phyloP scores from a whole-genome alignment of 1,140 invertebrate genomes.

The Plectrocnemia conspersa region DNA sequence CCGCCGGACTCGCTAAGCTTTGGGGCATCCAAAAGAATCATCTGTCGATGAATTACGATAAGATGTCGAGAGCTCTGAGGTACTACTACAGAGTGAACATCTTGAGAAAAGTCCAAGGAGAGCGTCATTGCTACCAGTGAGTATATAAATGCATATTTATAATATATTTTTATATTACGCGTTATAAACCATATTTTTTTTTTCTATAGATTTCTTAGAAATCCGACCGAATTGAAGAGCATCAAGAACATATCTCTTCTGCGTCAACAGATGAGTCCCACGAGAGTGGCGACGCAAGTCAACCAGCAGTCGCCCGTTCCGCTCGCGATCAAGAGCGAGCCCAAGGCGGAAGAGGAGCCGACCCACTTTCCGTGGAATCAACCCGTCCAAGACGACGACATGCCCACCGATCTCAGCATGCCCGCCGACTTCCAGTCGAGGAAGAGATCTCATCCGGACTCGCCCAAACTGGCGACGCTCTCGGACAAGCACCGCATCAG shows the following conservation, averaged over 20 bases:
- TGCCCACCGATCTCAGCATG: slow-evolving; percentile 63
- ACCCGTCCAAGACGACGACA: slow-evolving; percentile 54
- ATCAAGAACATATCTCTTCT: slow-evolving; percentile 88
- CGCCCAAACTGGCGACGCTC: slow-evolving; percentile 33
- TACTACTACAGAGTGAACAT: slow-evolving; percentile 99
- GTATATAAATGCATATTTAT: slow-evolving; percentile 43
- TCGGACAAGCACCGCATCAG: slow-evolving; percentile 51
- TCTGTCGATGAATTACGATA: slow-evolving; percentile 99
- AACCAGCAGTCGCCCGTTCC: slow-evolving; percentile 34
- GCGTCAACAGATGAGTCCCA: slow-evolving; percentile 77
- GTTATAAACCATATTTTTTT: slow-evolving; percentile 34
- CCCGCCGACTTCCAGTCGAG: slow-evolving; percentile 48
- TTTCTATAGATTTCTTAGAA: slow-evolving; percentile 72
- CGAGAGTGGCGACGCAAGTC: slow-evolving; percentile 39
- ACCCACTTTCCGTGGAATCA: slow-evolving; percentile 37
- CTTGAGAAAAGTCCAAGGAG: slow-evolving; percentile 93
- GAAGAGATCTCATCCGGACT: slow-evolving; percentile 45
- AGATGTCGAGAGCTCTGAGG: slow-evolving; percentile 94
- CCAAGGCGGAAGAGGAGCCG: slow-evolving; percentile 55
- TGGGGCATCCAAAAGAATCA: slow-evolving; percentile 99
- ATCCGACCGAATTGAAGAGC: slow-evolving; percentile 85
- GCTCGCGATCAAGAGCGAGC: slow-evolving; percentile 49
- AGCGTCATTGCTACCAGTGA: slow-evolving; percentile 94
- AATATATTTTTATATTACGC: not conserved
- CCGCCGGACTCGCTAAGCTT: slow-evolving; percentile 85